Conservation (phyloP, 2,797 vertebrate genomes). For the Rhinogobio ventralis region DNA sequence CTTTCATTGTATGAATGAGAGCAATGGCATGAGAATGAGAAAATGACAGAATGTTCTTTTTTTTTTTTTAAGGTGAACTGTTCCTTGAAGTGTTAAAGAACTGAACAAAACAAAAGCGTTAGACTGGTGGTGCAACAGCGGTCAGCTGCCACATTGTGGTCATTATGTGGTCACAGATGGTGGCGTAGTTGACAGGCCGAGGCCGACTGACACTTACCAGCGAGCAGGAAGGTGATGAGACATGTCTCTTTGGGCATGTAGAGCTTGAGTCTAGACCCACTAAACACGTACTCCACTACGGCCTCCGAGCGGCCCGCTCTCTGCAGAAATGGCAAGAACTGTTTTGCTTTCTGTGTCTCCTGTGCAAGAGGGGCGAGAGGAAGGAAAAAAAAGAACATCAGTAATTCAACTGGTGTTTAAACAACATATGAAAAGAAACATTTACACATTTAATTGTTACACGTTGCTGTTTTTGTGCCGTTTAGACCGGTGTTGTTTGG, state of each 20-base stretch:
- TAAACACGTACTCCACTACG: conserved; percentile 97
- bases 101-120: not conserved
- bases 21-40: not conserved
- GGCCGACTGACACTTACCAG: conserved; percentile 79
- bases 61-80: not conserved
- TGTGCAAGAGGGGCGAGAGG: conserved; percentile 56
- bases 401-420: not conserved
- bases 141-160: conserved; percentile 42
- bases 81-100: not conserved
- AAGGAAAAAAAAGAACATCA: not conserved
- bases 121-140: conserved; percentile 20
- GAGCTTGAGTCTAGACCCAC: conserved; percentile 94
- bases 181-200: conserved; percentile 7
- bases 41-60: not conserved
- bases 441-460: not conserved
- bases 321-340: conserved; percentile 96
- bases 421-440: not conserved
- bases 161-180: conserved; percentile 36
- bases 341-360: conserved; percentile 98
- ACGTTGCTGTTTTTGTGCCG: not conserved
- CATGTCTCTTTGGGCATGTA: conserved; percentile 99
- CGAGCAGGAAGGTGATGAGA: conserved; percentile 97
- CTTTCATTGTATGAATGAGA: not conserved
- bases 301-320: conserved; percentile 95
- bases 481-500: not conserved